Evolutionary conservation across 1,140 invertebrate genomes (phyloP), one percentile per base, ranked within the genome.

Genomic region (Trissolcus basalis): DNA sequence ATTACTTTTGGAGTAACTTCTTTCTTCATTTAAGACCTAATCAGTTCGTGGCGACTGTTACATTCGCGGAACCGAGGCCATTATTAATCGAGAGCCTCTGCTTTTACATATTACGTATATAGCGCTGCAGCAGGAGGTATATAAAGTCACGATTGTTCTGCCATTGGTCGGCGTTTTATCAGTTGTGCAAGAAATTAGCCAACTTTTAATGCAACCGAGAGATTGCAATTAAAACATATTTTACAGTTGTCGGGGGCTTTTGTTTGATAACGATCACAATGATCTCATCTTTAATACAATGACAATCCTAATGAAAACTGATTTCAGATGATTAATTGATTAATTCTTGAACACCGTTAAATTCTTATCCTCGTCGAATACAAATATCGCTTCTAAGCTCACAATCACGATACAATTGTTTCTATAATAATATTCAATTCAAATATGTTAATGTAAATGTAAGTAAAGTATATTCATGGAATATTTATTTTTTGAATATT

Each of bases 1-100:
- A 85, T 87, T 87, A 86, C 84, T 84, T 87, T 83, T 79, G 80
- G 82, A 82, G 81, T 77, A 68, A 65, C 80, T 83, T 84, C 78
- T 80, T 77, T 77, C 80, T 72, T 80, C 80, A 65, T 77, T 79
- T 65, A 36, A 50, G 68, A 49, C 72, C 79, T 78, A 82, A 82
- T 82, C 77, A 78, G 65, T 65, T 81, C 68, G 64, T 56, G n/a
- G 61, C 65, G 68, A 77, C 73, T 78, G 77, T 78, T 76, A 77
- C 65, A 71, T 78, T 79, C 75, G 64, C 58, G 63, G 69, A 74
- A 78, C 67, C 60, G 55, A 50, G 61, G 69, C 74, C 65, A 78
- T 78, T 73, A 74, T 70, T 78, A 78, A 78, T 78, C 76, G 65
- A 70, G 70, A 68, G 63, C 58, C 63, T 51, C 68, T 9, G 61